Evolutionary conservation across 2,888 invertebrate species (phyloP).

Genomic region (Dioctria rufipes): DNA sequence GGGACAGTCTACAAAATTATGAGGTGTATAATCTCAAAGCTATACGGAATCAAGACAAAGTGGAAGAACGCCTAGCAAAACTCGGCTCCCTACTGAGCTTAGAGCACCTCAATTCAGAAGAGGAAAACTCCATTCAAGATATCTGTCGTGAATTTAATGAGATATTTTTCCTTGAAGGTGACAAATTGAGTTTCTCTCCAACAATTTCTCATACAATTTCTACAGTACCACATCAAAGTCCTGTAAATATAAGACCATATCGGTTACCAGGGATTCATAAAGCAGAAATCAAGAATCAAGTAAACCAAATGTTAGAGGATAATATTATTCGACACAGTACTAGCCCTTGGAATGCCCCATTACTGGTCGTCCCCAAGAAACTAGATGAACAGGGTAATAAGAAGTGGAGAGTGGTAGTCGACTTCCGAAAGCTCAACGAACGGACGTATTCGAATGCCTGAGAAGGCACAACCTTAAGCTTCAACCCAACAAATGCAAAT

Average conservation of each 20-base stretch:
- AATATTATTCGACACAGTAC: not conserved
- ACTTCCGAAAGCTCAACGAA: too few relatives aligned
- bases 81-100: too few relatives aligned
- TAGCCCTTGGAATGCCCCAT: not conserved
- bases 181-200: not conserved
- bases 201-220: not conserved
- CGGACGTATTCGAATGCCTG: not conserved
- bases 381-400: too few relatives aligned
- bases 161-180: not conserved
- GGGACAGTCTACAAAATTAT: too few relatives aligned
- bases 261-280: not conserved
- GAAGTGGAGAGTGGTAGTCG: too few relatives aligned
- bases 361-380: not conserved
- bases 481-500: constrained; percentile 8
- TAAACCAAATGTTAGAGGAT: not conserved
- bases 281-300: not conserved
- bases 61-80: too few relatives aligned
- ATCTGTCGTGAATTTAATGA: not conserved
- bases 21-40: too few relatives aligned
- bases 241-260: too few relatives aligned
- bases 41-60: too few relatives aligned
- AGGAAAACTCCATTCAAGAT: too few relatives aligned
- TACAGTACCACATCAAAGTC: not conserved
- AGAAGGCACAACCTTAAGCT: not conserved
- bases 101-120: too few relatives aligned